These are phyloP conservation scores for Catalaphyllia jardinei DNA, from an alignment of 64 coral and sea anemone species.

Conservation along the genomic window DNA sequence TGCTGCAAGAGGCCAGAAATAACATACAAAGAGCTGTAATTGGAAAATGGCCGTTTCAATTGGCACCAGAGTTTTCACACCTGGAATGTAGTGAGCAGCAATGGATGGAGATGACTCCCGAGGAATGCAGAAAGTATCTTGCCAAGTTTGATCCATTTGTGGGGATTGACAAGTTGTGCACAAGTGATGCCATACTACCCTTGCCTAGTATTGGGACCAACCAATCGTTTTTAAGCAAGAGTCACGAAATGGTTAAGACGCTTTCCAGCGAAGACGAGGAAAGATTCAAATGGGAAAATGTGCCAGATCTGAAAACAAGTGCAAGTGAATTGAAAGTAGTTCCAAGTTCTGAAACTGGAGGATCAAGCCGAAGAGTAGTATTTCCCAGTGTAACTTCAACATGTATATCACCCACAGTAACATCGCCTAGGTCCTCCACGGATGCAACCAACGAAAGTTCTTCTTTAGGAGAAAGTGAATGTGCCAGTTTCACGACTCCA, in stretches of 20 bases:
- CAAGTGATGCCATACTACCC: neutral
- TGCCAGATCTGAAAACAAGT: neutral
- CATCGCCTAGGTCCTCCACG: neutral
- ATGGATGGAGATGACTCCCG: too few species aligned
- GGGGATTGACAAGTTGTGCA: neutral
- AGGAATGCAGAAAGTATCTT: neutral
- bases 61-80: too few species aligned
- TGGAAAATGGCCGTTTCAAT: too few species aligned
- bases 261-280: neutral
- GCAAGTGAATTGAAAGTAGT: neutral
- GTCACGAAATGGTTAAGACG: too few species aligned
- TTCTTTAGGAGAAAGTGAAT: neutral
- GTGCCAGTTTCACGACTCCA: neutral
- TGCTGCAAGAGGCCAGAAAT: too few species aligned
- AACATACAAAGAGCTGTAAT: too few species aligned
- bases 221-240: too few species aligned
- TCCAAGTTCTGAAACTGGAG: too few species aligned
- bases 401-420: too few species aligned
- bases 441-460: neutral
- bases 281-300: neutral
- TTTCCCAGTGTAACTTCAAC: too few species aligned
- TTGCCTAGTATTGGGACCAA: neutral
- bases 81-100: too few species aligned
- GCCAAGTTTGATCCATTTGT: slow-evolving; percentile 1
- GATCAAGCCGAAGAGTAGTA: neutral